These are phyloP conservation scores for Dreissena polymorpha DNA, from an alignment of 1,140 invertebrate species.

Conservation along the genomic window DNA sequence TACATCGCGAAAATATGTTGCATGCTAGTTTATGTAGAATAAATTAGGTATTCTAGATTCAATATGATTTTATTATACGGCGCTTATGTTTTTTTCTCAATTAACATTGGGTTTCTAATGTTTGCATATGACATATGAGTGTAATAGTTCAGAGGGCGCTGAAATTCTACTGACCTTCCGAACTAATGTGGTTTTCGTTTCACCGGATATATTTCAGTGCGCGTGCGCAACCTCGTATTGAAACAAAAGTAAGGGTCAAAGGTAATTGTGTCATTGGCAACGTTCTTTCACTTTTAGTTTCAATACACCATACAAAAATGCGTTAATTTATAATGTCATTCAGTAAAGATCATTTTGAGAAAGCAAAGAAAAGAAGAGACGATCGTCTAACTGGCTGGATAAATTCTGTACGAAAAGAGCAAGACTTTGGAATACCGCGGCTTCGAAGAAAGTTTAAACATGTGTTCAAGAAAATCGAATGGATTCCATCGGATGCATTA, in stretches of 20 bases:
- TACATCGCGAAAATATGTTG: too few species aligned
- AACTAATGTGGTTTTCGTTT: background rate
- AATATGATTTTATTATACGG: too few species aligned
- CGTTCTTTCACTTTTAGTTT: constrained; percentile 36
- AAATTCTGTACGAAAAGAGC: constrained; percentile 12
- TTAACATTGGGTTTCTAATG: too few species aligned
- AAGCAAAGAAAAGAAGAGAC: constrained; percentile 19
- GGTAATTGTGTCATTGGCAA: constrained; percentile 28
- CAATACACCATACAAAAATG: constrained; percentile 14
- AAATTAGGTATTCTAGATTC: too few species aligned
- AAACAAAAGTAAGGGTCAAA: constrained; percentile 9
- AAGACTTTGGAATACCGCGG: constrained; percentile 32
- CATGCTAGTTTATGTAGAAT: too few species aligned
- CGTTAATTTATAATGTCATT: constrained; percentile 8
- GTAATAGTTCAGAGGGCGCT: too few species aligned
- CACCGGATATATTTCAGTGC: background rate
- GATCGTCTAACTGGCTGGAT: constrained; percentile 45
- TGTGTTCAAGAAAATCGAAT: constrained; percentile 44
- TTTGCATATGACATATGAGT: too few species aligned
- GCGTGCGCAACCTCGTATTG: constrained; percentile 5
- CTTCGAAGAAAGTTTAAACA: constrained; percentile 37
- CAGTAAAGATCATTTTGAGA: constrained; percentile 9
- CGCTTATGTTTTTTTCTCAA: too few species aligned
- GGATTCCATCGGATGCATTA: background rate
- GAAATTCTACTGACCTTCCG: too few species aligned